Evolutionary conservation across 2,888 invertebrate genomes (phyloP), one percentile per base, ranked within the genome.

Genomic region (Phyllotreta striolata): DNA sequence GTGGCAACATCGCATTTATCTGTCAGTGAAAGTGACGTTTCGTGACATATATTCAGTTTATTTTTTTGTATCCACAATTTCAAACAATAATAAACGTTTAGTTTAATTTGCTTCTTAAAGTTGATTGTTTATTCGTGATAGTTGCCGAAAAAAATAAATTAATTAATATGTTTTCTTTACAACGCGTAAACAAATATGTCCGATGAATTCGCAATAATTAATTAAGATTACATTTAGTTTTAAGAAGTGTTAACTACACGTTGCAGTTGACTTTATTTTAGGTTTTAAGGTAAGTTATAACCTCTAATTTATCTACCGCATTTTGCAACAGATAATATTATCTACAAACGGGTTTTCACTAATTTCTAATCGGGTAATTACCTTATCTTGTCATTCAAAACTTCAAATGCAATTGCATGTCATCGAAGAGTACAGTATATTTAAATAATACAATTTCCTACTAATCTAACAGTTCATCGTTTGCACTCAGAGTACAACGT

Each of bases 341-440:
- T 24, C 24, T 3, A 1, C 24, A 24, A 24, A 3, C 24, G 4
- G 4, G 24, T 24, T 4, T 24, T 4, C 1, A 24, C 24, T 24
- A 24, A 24, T 24, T 24, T 3, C 10, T 41, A 41, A 41, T 5
- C 1, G 9, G 1, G 10, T 9, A n/a, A n/a, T 41, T 41, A 41
- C 9, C 9, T 47, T 47, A 14, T 47, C 34, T 47, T 8, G 9
- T 47, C 34, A 12, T 9, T 8, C 9, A n/a, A 14, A 14, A 47
- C 8, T 47, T 47, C 14, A 47, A 47, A 47, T 47, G 47, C 14
- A 12, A 1, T 47, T 14, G 14, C 14, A 47, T 47, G 47, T 47
- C 47, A 47, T 47, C 9, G 13, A 47, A 47, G 34, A 14, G 1
- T 10, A 9, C 14, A 6, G 34, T 4, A 3, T 8, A 47, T 47